Evolutionary conservation across 2,797 vertebrate genomes (phyloP).

Genomic region (Rhinella marina): DNA sequence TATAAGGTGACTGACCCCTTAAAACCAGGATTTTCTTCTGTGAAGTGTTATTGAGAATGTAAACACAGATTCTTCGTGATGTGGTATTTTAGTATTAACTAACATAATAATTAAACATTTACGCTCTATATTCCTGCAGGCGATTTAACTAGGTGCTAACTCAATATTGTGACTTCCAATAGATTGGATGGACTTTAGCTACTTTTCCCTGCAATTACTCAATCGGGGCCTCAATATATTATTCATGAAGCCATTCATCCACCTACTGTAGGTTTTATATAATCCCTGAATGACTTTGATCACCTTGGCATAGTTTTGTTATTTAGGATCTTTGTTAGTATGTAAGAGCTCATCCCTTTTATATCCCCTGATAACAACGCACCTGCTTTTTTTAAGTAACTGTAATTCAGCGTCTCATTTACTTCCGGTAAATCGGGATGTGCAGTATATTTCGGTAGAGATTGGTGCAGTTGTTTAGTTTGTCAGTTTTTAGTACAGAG

Average conservation of each 20-base stretch:
- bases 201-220: constrained; percentile 34
- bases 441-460: neutral
- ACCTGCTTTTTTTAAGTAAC: constrained; percentile 5
- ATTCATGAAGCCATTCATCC: constrained; percentile 39
- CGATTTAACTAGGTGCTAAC: neutral
- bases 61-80: neutral
- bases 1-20: no score
- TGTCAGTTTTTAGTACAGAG: neutral
- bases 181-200: constrained; percentile 7
- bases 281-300: constrained; percentile 18
- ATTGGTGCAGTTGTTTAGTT: neutral
- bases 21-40: no score
- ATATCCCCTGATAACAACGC: neutral
- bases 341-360: neutral
- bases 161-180: constrained; percentile 38
- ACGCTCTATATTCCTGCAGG: constrained; percentile 7
- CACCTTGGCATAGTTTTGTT: neutral
- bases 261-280: neutral
- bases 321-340: constrained; percentile 19
- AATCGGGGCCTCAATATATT: constrained; percentile 35
- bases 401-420: constrained; percentile 22
- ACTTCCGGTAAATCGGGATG: neutral
- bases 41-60: neutral
- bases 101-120: constrained; percentile 39
- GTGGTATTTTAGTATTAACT: neutral